phyloP scores from a whole-genome alignment of 2,113 vertebrate genomes.

The Acanthisitta chloris region DNA sequence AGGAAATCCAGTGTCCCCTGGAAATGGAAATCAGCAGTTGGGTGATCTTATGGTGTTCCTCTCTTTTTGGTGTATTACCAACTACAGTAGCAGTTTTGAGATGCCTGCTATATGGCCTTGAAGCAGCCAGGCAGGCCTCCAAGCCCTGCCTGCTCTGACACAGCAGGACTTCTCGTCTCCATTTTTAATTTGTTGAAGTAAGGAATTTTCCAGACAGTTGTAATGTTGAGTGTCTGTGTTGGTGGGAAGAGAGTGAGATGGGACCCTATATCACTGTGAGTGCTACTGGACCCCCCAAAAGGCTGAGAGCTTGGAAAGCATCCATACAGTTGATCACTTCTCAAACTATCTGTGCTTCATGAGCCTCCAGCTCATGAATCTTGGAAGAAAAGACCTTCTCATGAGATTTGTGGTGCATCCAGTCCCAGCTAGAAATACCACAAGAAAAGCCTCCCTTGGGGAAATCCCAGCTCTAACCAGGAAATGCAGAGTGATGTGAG shows the following conservation, averaged over 20 bases:
- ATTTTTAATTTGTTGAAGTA: background rate
- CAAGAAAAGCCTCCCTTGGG: conserved; percentile 48
- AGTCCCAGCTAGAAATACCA: conserved; percentile 56
- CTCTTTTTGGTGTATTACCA: background rate
- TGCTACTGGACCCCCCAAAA: background rate
- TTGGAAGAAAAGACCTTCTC: conserved; percentile 50
- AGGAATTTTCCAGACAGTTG: background rate
- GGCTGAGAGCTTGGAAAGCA: background rate
- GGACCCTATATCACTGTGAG: background rate
- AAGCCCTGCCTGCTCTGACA: background rate
- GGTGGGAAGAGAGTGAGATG: background rate
- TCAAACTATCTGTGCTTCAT: background rate
- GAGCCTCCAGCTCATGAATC: conserved; percentile 22
- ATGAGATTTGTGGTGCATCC: conserved; percentile 7
- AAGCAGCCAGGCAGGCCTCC: background rate
- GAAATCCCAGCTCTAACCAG: conserved; percentile 36
- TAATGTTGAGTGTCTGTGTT: background rate
- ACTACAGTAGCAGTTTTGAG: background rate
- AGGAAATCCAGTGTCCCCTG: accelerated
- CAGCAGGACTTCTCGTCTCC: background rate
- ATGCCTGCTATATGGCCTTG: background rate
- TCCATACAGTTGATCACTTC: background rate
- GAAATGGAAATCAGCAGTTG: background rate
- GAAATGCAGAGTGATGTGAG: conserved; percentile 33
- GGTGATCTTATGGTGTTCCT: background rate